Conservation (phyloP, 2,888 invertebrate genomes). For the Panzeria rudis region DNA sequence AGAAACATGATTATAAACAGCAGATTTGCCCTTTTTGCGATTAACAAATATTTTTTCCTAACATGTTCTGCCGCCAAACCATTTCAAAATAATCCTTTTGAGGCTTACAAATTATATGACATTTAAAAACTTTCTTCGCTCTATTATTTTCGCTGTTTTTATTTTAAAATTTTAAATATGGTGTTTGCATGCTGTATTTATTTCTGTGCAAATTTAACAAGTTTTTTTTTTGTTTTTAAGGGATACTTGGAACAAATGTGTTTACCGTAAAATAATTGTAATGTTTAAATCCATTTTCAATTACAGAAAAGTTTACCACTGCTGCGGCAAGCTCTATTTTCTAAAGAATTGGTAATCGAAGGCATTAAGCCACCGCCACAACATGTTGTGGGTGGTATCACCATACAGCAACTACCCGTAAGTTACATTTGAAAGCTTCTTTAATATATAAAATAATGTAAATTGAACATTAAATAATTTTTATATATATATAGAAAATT, state of each 20-base stretch:
- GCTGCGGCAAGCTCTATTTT: constrained; percentile 94
- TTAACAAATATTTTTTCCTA: no score
- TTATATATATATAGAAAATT: constrained; percentile 79
- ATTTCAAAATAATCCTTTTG: no score
- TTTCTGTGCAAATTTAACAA: no score
- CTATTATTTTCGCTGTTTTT: no score
- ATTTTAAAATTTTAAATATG: no score
- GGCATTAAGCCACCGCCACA: constrained; percentile 95
- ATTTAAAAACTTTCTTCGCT: no score
- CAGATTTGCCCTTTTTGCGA: no score
- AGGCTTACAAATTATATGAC: no score
- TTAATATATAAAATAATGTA: background rate
- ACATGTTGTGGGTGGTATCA: constrained; percentile 86
- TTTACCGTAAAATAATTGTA: background rate
- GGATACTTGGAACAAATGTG: background rate
- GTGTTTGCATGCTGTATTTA: no score
- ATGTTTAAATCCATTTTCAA: background rate
- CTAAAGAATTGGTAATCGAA: constrained; percentile 95
- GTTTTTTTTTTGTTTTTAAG: no score
- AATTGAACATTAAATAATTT: background rate
- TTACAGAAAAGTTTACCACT: constrained; percentile 96
- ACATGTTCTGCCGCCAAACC: no score
- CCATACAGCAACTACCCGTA: constrained; percentile 83
- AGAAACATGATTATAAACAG: no score
- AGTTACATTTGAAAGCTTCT: constrained; percentile 51